These are phyloP conservation scores for Halichondria panicea DNA, from an alignment of 37 sponge, comb jelly and placozoan genomes.

Conservation along the genomic window DNA sequence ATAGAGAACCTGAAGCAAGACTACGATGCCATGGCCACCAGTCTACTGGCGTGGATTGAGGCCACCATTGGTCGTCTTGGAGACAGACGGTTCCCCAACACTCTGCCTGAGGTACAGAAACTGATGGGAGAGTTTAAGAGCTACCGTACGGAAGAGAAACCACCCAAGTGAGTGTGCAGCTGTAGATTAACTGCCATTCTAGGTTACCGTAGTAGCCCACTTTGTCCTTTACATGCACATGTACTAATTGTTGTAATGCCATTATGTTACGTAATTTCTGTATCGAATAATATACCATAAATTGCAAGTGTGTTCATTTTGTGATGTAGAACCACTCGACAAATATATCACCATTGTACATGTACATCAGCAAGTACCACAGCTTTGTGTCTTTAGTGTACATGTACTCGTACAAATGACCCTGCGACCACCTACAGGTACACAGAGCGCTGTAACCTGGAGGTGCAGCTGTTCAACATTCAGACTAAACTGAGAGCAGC, in stretches of 20 bases:
- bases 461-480: constrained; percentile 91
- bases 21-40: constrained; percentile 67
- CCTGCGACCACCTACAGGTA: constrained; percentile 46
- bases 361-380: not conserved
- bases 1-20: constrained; percentile 83
- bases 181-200: not conserved
- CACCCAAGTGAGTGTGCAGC: constrained; percentile 79
- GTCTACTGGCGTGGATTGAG: constrained; percentile 91
- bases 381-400: not conserved
- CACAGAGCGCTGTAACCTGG: constrained; percentile 84
- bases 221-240: too few species aligned
- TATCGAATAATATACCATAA: too few species aligned
- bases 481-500: constrained; percentile 87
- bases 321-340: not conserved
- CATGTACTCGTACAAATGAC: not conserved
- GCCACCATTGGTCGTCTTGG: constrained; percentile 69
- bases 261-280: too few species aligned
- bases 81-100: constrained; percentile 84
- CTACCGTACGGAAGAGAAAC: constrained; percentile 88
- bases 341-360: not conserved
- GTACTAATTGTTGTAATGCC: too few species aligned
- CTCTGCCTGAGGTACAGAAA: constrained; percentile 79
- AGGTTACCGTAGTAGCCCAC: not conserved
- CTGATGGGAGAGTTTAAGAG: constrained; percentile 85
- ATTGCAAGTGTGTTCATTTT: too few species aligned